Conservation (phyloP, 2,888 invertebrate genomes). For the Hyles lineata region DNA sequence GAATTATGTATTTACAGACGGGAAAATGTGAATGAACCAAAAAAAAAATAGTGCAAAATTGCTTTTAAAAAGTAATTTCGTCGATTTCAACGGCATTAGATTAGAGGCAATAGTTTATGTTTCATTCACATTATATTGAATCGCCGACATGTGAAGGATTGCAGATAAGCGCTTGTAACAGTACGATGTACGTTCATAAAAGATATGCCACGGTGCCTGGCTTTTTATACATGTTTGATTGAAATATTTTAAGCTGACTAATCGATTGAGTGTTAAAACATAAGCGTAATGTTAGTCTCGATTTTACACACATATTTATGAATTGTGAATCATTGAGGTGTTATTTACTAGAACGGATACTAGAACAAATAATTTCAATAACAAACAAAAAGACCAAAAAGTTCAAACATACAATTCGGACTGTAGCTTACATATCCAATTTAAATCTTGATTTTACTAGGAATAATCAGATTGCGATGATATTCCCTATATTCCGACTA, state of each 20-base stretch:
- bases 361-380: too few relatives aligned
- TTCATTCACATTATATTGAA: constrained; percentile 11
- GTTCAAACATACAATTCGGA: too few relatives aligned
- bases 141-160: background rate
- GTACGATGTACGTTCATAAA: constrained; percentile 42
- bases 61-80: background rate
- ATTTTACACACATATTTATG: background rate
- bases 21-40: constrained; percentile 15
- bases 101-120: background rate
- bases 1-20: constrained; percentile 43
- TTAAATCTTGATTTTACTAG: too few relatives aligned
- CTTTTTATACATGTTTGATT: constrained; percentile 58
- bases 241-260: constrained; percentile 63
- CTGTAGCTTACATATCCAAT: too few relatives aligned
- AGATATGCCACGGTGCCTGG: constrained; percentile 68
- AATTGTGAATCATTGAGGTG: too few relatives aligned
- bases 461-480: too few relatives aligned
- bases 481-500: too few relatives aligned
- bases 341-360: too few relatives aligned
- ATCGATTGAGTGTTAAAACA: constrained; percentile 32
- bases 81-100: background rate
- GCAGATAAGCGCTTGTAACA: background rate
- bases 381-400: too few relatives aligned
- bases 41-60: background rate
- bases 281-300: background rate